These are phyloP conservation scores for Drosophila neonasuta DNA, from an alignment of 2,888 invertebrate species.

Conservation along the genomic window DNA sequence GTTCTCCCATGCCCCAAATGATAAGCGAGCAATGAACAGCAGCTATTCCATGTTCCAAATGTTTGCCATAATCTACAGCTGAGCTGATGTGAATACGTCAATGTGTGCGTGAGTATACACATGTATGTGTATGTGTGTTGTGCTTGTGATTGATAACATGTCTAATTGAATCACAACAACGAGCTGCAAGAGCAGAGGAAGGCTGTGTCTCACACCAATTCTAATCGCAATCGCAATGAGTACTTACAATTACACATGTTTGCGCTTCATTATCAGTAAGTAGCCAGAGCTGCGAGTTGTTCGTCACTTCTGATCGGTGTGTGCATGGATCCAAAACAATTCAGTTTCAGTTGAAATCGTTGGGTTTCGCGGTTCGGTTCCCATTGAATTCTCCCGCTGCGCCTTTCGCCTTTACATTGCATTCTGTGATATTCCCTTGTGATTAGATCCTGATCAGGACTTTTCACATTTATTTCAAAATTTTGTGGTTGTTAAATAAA, in stretches of 20 bases:
- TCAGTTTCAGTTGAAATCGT: slow-evolving; percentile 59
- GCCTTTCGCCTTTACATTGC: neutral
- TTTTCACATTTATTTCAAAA: neutral
- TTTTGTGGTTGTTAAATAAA: neutral
- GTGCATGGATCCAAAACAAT: slow-evolving; percentile 33
- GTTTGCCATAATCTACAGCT: slow-evolving; percentile 58
- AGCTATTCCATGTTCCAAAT: slow-evolving; percentile 42
- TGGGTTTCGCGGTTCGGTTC: slow-evolving; percentile 53
- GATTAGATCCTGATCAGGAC: slow-evolving; percentile 32
- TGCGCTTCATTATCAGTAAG: slow-evolving; percentile 62
- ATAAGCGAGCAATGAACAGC: slow-evolving; percentile 46
- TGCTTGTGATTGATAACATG: slow-evolving; percentile 62
- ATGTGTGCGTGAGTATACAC: neutral
- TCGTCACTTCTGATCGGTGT: slow-evolving; percentile 45
- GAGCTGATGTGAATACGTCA: slow-evolving; percentile 20
- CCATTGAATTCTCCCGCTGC: slow-evolving; percentile 7
- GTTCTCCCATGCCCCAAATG: slow-evolving; percentile 57
- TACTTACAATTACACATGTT: slow-evolving; percentile 72
- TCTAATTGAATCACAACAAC: slow-evolving; percentile 66
- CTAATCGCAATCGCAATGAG: slow-evolving; percentile 70
- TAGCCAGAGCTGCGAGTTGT: slow-evolving; percentile 25
- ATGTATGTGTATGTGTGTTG: slow-evolving; percentile 15
- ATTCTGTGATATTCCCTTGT: slow-evolving; percentile 46
- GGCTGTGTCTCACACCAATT: slow-evolving; percentile 38
- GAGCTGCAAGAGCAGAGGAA: slow-evolving; percentile 18